A percentile compares a stretch with the other conserved stretches of the same genome.
Conservation (phyloP, 2,797 vertebrate species). For the Coracias cyanogaster region DNA sequence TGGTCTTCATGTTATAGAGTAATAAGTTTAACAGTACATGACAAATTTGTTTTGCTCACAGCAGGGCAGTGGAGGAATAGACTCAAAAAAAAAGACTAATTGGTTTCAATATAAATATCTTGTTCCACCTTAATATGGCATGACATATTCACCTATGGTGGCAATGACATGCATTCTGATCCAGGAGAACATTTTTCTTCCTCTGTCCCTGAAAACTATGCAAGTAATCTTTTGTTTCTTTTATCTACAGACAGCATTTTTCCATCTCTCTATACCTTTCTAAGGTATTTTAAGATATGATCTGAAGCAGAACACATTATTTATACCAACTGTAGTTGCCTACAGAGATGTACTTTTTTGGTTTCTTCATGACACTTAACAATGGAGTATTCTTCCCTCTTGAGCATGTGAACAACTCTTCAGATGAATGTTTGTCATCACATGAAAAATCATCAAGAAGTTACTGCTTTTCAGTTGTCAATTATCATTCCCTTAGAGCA, state of each 20-base stretch:
- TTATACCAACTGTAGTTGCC: neutral
- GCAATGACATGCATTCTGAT: neutral
- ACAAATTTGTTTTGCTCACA: neutral
- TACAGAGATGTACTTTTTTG: neutral
- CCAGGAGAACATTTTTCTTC: neutral
- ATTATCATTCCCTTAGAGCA: neutral
- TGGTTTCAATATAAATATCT: neutral
- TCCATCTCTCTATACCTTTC: neutral
- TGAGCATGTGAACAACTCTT: neutral
- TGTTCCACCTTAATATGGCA: neutral
- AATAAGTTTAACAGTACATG: neutral
- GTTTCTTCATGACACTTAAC: neutral
- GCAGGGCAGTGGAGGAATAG: neutral
- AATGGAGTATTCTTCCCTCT: neutral
- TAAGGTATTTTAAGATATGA: neutral
- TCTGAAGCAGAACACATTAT: neutral
- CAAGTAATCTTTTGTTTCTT: neutral
- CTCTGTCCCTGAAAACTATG: neutral
- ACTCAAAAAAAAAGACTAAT: neutral
- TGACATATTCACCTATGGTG: neutral
- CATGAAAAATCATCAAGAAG: neutral
- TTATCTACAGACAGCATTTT: neutral
- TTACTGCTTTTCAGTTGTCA: neutral
- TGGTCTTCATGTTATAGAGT: neutral
- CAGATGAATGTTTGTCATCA: neutral